Evolutionary conservation across 2,797 vertebrate species (phyloP), one percentile per base, ranked within the genome.

Genomic region (Rallus crepitans): DNA sequence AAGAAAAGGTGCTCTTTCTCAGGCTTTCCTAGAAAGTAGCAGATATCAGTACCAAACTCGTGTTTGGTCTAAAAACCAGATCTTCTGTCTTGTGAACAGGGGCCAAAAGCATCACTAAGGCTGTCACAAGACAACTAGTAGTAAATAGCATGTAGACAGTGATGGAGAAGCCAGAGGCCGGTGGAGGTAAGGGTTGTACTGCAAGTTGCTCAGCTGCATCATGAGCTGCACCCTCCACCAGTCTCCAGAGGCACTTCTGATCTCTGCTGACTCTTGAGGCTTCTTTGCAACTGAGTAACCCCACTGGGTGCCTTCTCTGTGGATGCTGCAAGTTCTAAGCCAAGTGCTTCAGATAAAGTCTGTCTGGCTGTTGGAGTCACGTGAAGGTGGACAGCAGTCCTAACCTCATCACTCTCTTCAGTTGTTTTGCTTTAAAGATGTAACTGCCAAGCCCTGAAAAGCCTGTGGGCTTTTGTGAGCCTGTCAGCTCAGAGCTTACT

Each of bases 131-230:
- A 48, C 30, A n/a, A 42, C 63, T 48, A 47, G 37, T 4, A 37
- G 23, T 17, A 52, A 48, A 33, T 23, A 68, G 80, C 33, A 11
- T 17, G 7, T 24, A 33, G 42, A 28, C 42, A 53, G 31, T 23
- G 63, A 23, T 2, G 18, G 65, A 68, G 50, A 33, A 59, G 53
- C 23, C 30, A 53, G 59, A 57, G 30, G 37, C 16, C 30, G 64
- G 39, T 35, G 48, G 30, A 91, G 23, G 23, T 8, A 68, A 13
- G 28, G 18, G 42, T 13, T 35, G 52, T 37, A 25, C 12, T 9
- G 52, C 28, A 9, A 76, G 42, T 39, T 11, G 12, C 14, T 28
- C 1, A 3, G 8, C 27, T 1, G 0, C 6, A 23, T 24, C 3
- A 17, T 56, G 53, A 65, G 7, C 47, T 35, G 53, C 15, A 40